Evolutionary conservation across 2,113 vertebrate species (phyloP).

Genomic region (Ariopsis seemanni): DNA sequence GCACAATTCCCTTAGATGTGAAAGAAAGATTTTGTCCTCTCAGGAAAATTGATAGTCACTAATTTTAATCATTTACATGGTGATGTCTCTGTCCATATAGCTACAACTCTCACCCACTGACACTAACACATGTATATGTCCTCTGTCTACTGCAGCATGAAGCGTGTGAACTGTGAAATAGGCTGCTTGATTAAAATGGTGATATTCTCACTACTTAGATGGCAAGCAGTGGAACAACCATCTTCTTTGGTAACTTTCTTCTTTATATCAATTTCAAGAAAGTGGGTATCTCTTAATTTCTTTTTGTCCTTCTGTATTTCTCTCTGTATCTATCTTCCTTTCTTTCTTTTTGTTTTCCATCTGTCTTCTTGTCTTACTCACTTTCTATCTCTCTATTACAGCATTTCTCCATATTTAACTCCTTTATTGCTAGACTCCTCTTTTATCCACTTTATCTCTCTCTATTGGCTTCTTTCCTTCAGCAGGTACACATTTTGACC

Average conservation of each 20-base stretch:
- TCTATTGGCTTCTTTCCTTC: slow-evolving; percentile 18
- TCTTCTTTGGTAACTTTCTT: background rate
- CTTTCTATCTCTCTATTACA: slow-evolving; percentile 9
- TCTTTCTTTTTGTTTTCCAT: slow-evolving; percentile 16
- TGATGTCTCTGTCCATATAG: slow-evolving; percentile 23
- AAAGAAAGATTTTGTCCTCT: slow-evolving; percentile 20
- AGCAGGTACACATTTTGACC: slow-evolving; percentile 28
- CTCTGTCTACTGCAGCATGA: background rate
- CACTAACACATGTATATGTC: slow-evolving; percentile 17
- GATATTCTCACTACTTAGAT: slow-evolving; percentile 60
- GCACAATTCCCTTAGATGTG: slow-evolving; percentile 16
- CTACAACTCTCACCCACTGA: slow-evolving; percentile 5
- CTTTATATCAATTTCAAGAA: slow-evolving; percentile 2
- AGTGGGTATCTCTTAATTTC: slow-evolving; percentile 16
- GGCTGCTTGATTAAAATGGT: slow-evolving; percentile 63
- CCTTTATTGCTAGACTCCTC: background rate
- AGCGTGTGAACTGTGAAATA: slow-evolving; percentile 65
- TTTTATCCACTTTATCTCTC: background rate
- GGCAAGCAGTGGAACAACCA: slow-evolving; percentile 34
- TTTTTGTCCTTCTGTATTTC: slow-evolving; percentile 3
- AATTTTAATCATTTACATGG: background rate
- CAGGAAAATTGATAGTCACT: slow-evolving; percentile 12
- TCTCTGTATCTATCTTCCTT: background rate
- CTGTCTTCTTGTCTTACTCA: slow-evolving; percentile 10
- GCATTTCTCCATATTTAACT: slow-evolving; percentile 2